Base-by-base conservation (phyloP, 2,888 invertebrate species). In the Drosophila falleni region DNA sequence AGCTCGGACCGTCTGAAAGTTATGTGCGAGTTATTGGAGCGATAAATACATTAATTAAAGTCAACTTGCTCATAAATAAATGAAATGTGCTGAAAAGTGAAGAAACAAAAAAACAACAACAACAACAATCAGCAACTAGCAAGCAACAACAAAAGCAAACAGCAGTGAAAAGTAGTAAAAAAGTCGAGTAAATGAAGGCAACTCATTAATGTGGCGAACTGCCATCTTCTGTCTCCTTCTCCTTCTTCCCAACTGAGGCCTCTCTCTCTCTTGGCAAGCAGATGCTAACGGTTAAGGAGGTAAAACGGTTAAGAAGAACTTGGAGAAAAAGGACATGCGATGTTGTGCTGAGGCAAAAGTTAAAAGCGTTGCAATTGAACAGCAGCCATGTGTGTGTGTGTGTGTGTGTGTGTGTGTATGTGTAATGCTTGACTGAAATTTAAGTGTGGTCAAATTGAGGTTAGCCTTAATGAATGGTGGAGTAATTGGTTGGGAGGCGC, bases 31-130 rank as follows among this genome's bases (percentile, higher is more conserved):
- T 86, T 81, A 85, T 86, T 89, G 85, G 70, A 77, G 89, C 85
- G 88, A 87, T 86, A 86, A 86, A 89, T 87, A 89, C 82, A 89
- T 89, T 89, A 86, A 86, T 89, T 89, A 87, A 86, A 89, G 78
- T 81, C 83, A 80, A 89, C 80, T 81, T 87, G 39, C 85, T 87
- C 81, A 81, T 81, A 84, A 84, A 85, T 86, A 89, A 89, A 84
- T 81, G 71, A 77, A 87, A 79, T 83, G 80, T 72, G 78, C 60
- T 74, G 62, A 70, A 83, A 67, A 67, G 71, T 54, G 19, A 54
- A 54, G 49, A 56, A 74, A 66, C 61, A 69, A 37, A 5, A 61
- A 19, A 44, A 33, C 47, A 59, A 58, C 37, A 56, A n/a, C 6
- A 42, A 31, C 50, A 55, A 39, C 11, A 37, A 41, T 44, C 42